Evolutionary conservation across 2,888 invertebrate genomes (phyloP).

Genomic region (Petrophora chlorosata): DNA sequence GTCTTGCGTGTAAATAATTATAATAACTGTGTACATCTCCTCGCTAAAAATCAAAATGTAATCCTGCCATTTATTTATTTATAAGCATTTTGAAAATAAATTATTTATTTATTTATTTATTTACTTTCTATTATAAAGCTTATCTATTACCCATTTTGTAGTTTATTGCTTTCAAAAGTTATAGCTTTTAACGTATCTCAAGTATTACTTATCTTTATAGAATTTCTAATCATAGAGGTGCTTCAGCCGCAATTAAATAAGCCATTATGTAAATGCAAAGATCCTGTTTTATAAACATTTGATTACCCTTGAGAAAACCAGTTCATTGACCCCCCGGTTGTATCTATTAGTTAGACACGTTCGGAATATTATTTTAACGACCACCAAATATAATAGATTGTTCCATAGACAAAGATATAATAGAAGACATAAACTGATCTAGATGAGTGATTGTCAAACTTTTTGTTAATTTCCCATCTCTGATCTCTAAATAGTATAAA

Average conservation of each 20-base stretch:
- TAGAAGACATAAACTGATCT: constrained; percentile 13
- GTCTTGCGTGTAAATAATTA: no score
- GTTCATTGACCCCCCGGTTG: constrained; percentile 25
- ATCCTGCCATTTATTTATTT: no score
- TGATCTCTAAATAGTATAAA: no score
- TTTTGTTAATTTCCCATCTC: no score
- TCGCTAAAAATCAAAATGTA: no score
- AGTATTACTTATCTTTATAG: neutral
- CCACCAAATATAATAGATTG: constrained; percentile 10
- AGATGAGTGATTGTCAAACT: constrained; percentile 5
- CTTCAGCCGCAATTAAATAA: constrained; percentile 6
- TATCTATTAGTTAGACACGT: constrained; percentile 11
- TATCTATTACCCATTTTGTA: no score
- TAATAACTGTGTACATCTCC: no score
- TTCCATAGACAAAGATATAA: constrained; percentile 13
- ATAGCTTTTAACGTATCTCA: neutral
- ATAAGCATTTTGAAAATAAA: no score
- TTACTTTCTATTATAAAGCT: no score
- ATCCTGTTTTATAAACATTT: constrained; percentile 15
- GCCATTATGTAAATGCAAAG: constrained; percentile 3
- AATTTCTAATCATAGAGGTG: no score
- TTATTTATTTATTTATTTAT: no score
- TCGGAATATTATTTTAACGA: constrained; percentile 19
- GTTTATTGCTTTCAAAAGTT: no score
- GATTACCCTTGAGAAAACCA: constrained; percentile 12